Percentiles rank a stretch among this genome's conserved stretches.
Evolutionary conservation across 2,113 vertebrate species (phyloP).

Genomic region (Pseudorasbora parva): DNA sequence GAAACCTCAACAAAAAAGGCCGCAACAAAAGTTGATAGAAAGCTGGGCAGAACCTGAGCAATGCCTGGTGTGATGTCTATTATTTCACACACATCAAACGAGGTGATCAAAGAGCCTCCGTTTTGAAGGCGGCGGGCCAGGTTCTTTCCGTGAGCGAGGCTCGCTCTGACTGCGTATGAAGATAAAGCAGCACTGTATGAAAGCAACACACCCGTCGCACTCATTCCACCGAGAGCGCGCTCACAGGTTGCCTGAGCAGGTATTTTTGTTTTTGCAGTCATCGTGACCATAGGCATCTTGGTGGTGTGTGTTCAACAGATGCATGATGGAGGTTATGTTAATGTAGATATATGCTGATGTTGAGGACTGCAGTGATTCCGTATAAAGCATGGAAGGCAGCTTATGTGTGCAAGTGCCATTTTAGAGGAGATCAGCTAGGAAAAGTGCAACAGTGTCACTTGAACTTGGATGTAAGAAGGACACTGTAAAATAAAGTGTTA

Average conservation of each 20-base stretch:
- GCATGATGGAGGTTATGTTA: slow-evolving; percentile 1
- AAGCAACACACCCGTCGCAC: slow-evolving; percentile 1
- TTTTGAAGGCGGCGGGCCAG: slow-evolving; percentile 46
- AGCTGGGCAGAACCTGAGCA: slow-evolving; percentile 33
- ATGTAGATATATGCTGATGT: neutral
- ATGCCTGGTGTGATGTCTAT: slow-evolving; percentile 46
- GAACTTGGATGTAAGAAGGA: neutral
- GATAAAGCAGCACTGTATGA: slow-evolving; percentile 14
- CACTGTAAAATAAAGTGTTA: no score
- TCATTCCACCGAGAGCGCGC: slow-evolving; percentile 7
- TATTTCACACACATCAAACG: slow-evolving; percentile 57
- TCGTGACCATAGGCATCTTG: neutral
- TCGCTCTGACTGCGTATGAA: neutral
- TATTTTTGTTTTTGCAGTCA: slow-evolving; percentile 1
- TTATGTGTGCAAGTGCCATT: neutral
- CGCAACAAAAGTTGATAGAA: neutral
- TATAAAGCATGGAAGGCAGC: neutral
- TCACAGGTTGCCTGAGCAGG: neutral
- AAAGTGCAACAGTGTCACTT: no score
- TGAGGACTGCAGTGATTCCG: neutral
- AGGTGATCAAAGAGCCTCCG: slow-evolving; percentile 64
- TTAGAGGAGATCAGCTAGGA: neutral
- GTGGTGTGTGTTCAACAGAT: slow-evolving; percentile 16
- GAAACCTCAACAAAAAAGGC: slow-evolving; percentile 12
- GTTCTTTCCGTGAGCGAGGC: neutral